Evolutionary conservation across 2,888 invertebrate species (phyloP).

Genomic region (Steinernema carpocapsae): DNA sequence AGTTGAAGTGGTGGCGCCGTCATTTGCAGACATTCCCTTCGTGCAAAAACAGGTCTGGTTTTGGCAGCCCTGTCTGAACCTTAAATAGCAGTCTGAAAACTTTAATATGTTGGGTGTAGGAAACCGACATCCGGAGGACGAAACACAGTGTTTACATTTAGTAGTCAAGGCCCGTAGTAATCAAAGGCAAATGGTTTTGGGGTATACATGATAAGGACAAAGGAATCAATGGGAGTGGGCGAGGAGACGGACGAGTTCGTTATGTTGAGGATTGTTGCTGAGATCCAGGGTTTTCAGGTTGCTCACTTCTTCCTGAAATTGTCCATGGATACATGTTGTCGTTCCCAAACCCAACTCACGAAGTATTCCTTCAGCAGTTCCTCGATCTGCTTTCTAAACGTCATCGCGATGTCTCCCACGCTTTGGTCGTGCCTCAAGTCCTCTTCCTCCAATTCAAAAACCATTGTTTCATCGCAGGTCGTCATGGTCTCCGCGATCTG

Average conservation of each 20-base stretch:
- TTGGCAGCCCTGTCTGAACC: no score
- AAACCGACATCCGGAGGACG: no score
- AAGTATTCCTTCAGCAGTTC: neutral
- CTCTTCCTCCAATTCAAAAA: neutral
- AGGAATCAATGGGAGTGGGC: neutral
- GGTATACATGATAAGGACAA: no score
- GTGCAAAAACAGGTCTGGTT: no score
- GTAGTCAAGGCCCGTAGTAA: no score
- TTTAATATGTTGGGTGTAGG: no score
- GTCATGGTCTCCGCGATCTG: neutral
- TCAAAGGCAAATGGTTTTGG: no score
- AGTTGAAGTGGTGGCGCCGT: no score
- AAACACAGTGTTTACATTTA: no score
- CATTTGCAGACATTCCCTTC: no score
- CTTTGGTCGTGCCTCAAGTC: neutral
- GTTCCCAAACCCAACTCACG: neutral
- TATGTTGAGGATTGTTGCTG: neutral
- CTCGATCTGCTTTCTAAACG: neutral
- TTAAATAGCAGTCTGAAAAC: no score
- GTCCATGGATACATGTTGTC: neutral
- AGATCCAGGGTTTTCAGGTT: neutral
- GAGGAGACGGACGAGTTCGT: neutral
- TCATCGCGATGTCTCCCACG: neutral
- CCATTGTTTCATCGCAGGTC: neutral
- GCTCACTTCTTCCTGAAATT: neutral